Conservation (phyloP, 2,888 invertebrate species). For the Vannuccia rotundouncinata region DNA sequence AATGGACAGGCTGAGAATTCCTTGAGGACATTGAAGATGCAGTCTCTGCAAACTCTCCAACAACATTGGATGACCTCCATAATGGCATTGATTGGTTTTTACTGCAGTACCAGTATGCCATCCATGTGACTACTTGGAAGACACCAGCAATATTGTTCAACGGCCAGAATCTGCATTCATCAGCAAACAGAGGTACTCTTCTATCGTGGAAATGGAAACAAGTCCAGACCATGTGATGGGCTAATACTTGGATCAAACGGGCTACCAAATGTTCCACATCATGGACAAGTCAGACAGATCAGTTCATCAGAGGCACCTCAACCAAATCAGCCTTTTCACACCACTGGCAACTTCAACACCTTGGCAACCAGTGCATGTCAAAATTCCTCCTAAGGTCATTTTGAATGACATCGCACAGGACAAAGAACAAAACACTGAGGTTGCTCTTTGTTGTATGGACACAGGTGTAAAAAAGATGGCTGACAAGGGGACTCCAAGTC, state of each 20-base stretch:
- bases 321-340: neutral
- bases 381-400: neutral
- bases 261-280: constrained; percentile 9
- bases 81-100: constrained; percentile 3
- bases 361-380: neutral
- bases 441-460: neutral
- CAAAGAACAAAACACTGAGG: neutral
- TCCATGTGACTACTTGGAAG: neutral
- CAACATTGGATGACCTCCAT: neutral
- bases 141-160: constrained; percentile 18
- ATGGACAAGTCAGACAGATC: neutral
- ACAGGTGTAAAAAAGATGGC: neutral
- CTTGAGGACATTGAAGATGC: neutral
- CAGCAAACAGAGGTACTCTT: constrained; percentile 8
- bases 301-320: neutral
- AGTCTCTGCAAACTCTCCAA: neutral
- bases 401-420: neutral
- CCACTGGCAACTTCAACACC: neutral
- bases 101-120: neutral
- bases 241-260: neutral
- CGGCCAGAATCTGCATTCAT: neutral
- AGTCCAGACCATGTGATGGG: neutral
- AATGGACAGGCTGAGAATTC: neutral
- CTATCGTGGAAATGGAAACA: neutral
- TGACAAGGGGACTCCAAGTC: no score